These are phyloP conservation scores for Haliaeetus leucogaster DNA, from an alignment of 2,113 vertebrate species.

Conservation along the genomic window DNA sequence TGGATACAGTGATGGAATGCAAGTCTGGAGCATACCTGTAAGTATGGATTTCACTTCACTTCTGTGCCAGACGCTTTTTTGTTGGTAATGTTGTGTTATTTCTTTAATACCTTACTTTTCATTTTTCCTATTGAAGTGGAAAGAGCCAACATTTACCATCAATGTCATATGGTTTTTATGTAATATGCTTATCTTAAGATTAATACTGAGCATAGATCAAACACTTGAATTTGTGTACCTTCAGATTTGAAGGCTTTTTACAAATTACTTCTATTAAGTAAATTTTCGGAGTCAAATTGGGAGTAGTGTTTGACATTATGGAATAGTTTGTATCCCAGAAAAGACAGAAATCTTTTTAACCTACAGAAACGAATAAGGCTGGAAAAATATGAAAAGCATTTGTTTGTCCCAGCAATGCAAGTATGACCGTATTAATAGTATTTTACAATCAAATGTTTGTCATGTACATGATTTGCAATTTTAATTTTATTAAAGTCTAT, in stretches of 20 bases:
- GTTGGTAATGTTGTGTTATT: accelerated
- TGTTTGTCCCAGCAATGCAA: not conserved
- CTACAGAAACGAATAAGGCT: not conserved
- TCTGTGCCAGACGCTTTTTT: not conserved
- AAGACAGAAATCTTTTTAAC: not conserved
- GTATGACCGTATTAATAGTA: not conserved
- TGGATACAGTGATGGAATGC: constrained; percentile 94
- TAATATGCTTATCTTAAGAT: not conserved
- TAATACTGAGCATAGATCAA: not conserved
- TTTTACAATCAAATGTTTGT: constrained; percentile 28
- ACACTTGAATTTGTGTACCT: not conserved
- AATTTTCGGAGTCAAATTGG: not conserved
- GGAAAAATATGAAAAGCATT: not conserved
- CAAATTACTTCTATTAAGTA: not conserved
- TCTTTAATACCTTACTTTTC: not conserved
- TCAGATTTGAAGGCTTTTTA: not conserved
- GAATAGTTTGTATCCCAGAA: not conserved
- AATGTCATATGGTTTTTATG: accelerated
- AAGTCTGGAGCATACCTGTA: constrained; percentile 96
- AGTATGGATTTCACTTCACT: constrained; percentile 61
- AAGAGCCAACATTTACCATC: not conserved
- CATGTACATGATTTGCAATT: constrained; percentile 48
- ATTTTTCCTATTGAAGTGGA: not conserved
- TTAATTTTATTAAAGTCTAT: constrained; percentile 12
- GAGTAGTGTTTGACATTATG: not conserved